phyloP scores from a whole-genome alignment of 2,888 invertebrate genomes.

The Drosophila quinaria region DNA sequence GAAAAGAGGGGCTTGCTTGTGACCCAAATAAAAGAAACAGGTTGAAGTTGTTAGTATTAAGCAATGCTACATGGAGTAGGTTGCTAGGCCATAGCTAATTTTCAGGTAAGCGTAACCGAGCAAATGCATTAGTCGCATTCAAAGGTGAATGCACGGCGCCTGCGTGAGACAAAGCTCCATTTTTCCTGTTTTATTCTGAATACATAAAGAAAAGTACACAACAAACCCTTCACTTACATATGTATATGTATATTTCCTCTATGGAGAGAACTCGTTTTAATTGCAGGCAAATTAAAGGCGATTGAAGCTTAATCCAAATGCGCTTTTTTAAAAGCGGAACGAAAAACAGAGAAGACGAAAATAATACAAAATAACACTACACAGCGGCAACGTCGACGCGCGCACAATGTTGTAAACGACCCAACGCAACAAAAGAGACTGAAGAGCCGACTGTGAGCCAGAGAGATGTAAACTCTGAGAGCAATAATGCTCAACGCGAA shows the following conservation, averaged over 20 bases:
- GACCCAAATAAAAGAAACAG: conserved; percentile 64
- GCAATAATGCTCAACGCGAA: conserved; percentile 30
- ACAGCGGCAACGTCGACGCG: conserved; percentile 42
- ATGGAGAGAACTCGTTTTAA: conserved; percentile 37
- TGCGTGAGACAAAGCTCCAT: conserved; percentile 42
- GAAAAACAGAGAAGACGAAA: conserved; percentile 35
- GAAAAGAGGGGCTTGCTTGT: conserved; percentile 58
- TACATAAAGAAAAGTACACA: conserved; percentile 16
- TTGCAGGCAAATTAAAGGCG: conserved; percentile 30
- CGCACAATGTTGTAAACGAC: conserved; percentile 64
- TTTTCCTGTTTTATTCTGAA: conserved; percentile 12
- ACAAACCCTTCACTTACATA: conserved; percentile 47
- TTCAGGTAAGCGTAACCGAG: conserved; percentile 19
- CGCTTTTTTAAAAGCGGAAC: conserved; percentile 38
- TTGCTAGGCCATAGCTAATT: conserved; percentile 40
- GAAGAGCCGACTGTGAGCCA: conserved; percentile 31
- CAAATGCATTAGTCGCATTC: conserved; percentile 8
- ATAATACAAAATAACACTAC: conserved; percentile 45
- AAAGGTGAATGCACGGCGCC: conserved; percentile 55
- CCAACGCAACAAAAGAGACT: conserved; percentile 62
- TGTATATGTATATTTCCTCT: conserved; percentile 12
- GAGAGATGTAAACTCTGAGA: conserved; percentile 33
- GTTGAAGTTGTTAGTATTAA: conserved; percentile 45
- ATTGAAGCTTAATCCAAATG: conserved; percentile 44
- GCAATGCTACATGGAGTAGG: conserved; percentile 45